Evolutionary conservation across 2,797 vertebrate species (phyloP).

Genomic region (Siniperca scherzeri): DNA sequence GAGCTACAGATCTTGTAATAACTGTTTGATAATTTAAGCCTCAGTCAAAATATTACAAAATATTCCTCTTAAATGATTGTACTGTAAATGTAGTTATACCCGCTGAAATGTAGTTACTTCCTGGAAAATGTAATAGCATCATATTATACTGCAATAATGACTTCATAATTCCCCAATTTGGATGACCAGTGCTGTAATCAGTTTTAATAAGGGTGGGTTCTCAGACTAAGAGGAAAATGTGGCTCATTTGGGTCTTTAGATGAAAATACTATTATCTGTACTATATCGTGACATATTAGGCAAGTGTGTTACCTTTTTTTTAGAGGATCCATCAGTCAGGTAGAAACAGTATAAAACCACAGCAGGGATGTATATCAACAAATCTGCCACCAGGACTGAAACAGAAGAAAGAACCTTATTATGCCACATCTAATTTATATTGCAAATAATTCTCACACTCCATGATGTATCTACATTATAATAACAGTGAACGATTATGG

Average conservation of each 20-base stretch:
- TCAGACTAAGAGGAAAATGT: conserved; percentile 15
- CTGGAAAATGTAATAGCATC: conserved; percentile 35
- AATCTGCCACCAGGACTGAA: conserved; percentile 93
- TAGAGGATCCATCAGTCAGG: conserved; percentile 89
- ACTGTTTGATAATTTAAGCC: conserved; percentile 9
- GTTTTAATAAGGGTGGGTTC: conserved; percentile 32
- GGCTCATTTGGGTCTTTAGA: conserved; percentile 19
- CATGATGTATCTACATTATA: not conserved
- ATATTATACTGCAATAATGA: conserved; percentile 31
- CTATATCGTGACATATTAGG: not conserved
- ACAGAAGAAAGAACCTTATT: conserved; percentile 36
- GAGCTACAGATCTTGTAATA: conserved; percentile 16
- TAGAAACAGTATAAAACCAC: conserved; percentile 92
- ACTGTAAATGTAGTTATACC: conserved; percentile 19
- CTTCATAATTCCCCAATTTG: conserved; percentile 30
- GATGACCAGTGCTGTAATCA: conserved; percentile 24
- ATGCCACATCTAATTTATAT: not conserved
- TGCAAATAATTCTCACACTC: not conserved
- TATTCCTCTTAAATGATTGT: conserved; percentile 17
- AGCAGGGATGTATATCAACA: conserved; percentile 94
- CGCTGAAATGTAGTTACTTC: conserved; percentile 28
- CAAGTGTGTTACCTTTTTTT: conserved; percentile 88
- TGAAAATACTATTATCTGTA: conserved; percentile 25
- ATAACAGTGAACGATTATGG: not conserved
- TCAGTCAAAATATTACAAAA: conserved; percentile 23